A percentile compares a stretch with the other conserved stretches of the same genome.
Evolutionary conservation across 2,797 vertebrate genomes (phyloP).

Genomic region (Lemur catta): DNA sequence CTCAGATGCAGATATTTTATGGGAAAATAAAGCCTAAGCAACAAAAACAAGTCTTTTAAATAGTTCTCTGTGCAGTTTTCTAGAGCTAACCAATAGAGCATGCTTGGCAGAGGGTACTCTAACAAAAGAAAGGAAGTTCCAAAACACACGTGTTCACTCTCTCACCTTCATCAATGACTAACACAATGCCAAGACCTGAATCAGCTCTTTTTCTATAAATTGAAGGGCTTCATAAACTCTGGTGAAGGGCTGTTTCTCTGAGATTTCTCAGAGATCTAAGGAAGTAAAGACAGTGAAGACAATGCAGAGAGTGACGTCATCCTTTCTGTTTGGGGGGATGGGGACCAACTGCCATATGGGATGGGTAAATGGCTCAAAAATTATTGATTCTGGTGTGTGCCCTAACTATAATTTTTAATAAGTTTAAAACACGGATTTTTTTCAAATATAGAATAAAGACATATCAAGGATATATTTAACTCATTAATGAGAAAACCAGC

Average conservation of each 20-base stretch:
- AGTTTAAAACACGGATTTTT: not conserved
- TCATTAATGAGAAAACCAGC: not conserved
- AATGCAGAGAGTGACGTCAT: not conserved
- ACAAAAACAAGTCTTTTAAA: not conserved
- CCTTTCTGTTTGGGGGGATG: not conserved
- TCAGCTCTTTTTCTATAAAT: not conserved
- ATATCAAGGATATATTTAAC: not conserved
- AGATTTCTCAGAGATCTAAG: not conserved
- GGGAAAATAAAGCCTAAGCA: not conserved
- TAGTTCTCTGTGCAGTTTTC: not conserved
- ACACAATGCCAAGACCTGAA: not conserved
- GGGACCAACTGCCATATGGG: not conserved
- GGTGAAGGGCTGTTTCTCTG: not conserved
- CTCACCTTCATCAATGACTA: not conserved
- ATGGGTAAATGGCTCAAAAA: not conserved
- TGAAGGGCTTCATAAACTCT: not conserved
- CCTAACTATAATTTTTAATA: not conserved
- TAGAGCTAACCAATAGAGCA: not conserved
- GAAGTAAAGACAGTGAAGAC: not conserved
- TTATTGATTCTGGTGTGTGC: not conserved
- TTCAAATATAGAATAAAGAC: not conserved
- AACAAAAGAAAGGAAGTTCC: not conserved
- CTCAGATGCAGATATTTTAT: not conserved
- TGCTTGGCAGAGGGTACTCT: not conserved
- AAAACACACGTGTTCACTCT: not conserved